phyloP scores from a whole-genome alignment of 2,113 vertebrate genomes.

The Setophaga kirtlandii region DNA sequence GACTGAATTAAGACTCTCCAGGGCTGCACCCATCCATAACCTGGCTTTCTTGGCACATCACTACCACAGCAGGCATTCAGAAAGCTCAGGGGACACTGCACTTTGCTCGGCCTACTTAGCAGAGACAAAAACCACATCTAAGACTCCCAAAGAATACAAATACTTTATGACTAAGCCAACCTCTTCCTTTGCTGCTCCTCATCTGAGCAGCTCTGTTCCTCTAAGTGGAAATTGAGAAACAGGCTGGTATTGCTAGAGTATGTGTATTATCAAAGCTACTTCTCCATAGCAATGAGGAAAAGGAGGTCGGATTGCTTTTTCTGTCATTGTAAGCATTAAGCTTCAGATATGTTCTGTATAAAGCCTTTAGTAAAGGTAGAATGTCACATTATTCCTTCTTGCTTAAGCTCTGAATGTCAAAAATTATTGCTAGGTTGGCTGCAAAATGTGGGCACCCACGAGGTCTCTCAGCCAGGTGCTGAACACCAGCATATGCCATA shows the following conservation, averaged over 20 bases:
- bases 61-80: conserved; percentile 24
- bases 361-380: not conserved
- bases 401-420: not conserved
- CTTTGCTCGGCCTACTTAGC: conserved; percentile 60
- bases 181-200: conserved; percentile 3
- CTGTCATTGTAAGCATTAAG: not conserved
- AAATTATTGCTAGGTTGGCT: not conserved
- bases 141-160: conserved; percentile 39
- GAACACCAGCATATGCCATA: not conserved
- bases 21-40: conserved; percentile 64
- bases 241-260: not conserved
- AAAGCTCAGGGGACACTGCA: conserved; percentile 30
- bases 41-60: conserved; percentile 58
- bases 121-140: conserved; percentile 55
- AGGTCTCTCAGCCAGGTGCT: not conserved
- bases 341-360: not conserved
- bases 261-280: not conserved
- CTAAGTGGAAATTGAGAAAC: not conserved
- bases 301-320: not conserved
- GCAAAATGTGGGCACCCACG: rapidly evolving
- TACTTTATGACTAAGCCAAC: conserved; percentile 29
- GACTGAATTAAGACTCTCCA: conserved; percentile 68
- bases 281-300: not conserved
- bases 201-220: not conserved
- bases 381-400: not conserved